A percentile compares a stretch with the other conserved stretches of the same genome.
These are phyloP conservation scores for Polydesmus complanatus DNA, from an alignment of 2,888 invertebrate genomes.

Conservation along the genomic window DNA sequence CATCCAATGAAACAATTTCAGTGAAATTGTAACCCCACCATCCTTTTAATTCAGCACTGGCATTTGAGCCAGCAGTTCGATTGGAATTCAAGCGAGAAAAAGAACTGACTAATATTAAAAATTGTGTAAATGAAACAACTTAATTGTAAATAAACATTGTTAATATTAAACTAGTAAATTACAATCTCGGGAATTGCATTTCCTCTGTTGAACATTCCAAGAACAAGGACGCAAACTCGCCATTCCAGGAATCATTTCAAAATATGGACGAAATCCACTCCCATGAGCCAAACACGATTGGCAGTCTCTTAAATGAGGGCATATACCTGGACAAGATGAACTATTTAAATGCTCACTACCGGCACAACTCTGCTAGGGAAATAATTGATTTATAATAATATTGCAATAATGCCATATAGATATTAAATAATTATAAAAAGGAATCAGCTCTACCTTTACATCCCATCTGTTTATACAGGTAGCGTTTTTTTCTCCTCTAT, in stretches of 20 bases:
- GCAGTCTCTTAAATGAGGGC: constrained; percentile 75
- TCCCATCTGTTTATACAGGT: constrained; percentile 35
- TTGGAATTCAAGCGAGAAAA: constrained; percentile 19
- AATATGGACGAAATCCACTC: constrained; percentile 33
- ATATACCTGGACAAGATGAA: constrained; percentile 42
- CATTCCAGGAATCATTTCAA: constrained; percentile 6
- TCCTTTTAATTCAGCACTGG: constrained; percentile 63
- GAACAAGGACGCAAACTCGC: constrained; percentile 57
- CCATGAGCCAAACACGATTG: constrained; percentile 77
- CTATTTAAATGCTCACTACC: constrained; percentile 7
- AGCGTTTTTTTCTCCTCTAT: constrained; percentile 53
- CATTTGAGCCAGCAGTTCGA: constrained; percentile 41
- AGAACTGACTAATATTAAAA: background rate
- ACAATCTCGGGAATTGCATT: constrained; percentile 75
- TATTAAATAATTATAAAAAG: background rate
- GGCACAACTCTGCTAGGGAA: constrained; percentile 28
- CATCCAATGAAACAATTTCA: constrained; percentile 51
- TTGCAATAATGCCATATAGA: background rate
- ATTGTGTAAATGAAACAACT: background rate
- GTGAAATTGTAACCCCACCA: constrained; percentile 84
- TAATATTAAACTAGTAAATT: constrained; percentile 26
- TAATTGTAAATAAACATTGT: background rate
- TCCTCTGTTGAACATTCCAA: constrained; percentile 87
- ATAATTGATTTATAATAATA: background rate
- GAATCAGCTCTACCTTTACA: background rate